phyloP scores from a whole-genome alignment of 92 coral and sea anemone genomes.

The Porites lobata region DNA sequence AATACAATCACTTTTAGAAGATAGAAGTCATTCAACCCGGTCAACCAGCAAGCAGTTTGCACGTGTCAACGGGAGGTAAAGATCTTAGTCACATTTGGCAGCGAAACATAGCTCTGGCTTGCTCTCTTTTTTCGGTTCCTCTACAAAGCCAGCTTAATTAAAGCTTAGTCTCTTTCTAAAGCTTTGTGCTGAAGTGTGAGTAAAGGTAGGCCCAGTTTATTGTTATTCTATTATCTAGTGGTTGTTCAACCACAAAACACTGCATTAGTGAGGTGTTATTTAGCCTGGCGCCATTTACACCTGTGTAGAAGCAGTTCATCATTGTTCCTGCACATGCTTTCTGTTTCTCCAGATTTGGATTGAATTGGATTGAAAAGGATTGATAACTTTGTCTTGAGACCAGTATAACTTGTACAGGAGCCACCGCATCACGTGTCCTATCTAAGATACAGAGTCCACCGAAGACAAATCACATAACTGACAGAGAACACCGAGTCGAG shows the following conservation, averaged over 20 bases:
- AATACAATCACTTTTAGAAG: constrained; percentile 77
- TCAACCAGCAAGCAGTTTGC: constrained; percentile 71
- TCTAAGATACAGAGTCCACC: background rate
- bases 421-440: background rate
- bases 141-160: constrained; percentile 52
- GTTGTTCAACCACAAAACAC: constrained; percentile 74
- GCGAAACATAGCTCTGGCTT: constrained; percentile 12
- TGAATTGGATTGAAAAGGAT: background rate
- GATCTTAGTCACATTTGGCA: constrained; percentile 24
- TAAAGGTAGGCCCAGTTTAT: constrained; percentile 54
- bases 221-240: constrained; percentile 59
- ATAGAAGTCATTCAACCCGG: constrained; percentile 58
- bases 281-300: constrained; percentile 79
- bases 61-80: constrained; percentile 76
- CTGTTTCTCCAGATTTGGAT: constrained; percentile 28
- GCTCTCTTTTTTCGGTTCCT: constrained; percentile 39
- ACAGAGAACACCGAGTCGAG: background rate
- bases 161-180: constrained; percentile 56
- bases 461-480: background rate
- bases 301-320: constrained; percentile 78
- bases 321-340: constrained; percentile 85
- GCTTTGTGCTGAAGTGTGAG: constrained; percentile 55
- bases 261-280: constrained; percentile 83
- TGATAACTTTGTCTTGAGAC: background rate
- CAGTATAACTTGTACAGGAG: background rate